A percentile compares a stretch with the other conserved stretches of the same genome.
Evolutionary conservation across 1,140 invertebrate genomes (phyloP).

Genomic region (Aphis craccivora): DNA sequence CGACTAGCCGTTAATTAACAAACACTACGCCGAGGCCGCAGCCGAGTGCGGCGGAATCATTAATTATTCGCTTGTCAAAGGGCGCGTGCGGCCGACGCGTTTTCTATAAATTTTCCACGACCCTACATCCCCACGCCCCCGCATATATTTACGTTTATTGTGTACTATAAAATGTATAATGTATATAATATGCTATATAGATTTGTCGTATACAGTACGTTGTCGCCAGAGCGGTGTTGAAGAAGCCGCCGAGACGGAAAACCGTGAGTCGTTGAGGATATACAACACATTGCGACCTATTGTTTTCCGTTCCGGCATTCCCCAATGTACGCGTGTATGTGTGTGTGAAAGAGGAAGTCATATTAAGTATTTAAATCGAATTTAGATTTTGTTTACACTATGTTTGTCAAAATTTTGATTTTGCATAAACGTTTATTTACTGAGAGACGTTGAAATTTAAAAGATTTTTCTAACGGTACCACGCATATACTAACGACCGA

Average conservation of each 20-base stretch:
- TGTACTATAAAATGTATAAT: background rate
- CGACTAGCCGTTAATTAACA: conserved; percentile 55
- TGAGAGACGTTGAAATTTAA: too few relatives aligned
- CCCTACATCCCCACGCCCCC: background rate
- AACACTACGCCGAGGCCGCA: background rate
- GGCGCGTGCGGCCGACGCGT: conserved; percentile 54
- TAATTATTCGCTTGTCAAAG: conserved; percentile 52
- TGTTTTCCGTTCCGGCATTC: background rate
- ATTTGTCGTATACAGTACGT: background rate
- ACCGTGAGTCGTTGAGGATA: background rate
- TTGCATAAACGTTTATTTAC: too few relatives aligned
- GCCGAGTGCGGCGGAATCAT: conserved; percentile 26
- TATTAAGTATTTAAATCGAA: background rate
- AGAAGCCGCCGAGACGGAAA: background rate
- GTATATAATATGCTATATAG: background rate
- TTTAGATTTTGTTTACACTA: background rate
- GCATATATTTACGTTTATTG: background rate
- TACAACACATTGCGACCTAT: background rate
- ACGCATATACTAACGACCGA: too few relatives aligned
- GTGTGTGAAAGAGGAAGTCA: too few relatives aligned
- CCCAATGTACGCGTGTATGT: background rate
- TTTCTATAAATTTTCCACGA: conserved; percentile 52
- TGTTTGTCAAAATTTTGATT: background rate
- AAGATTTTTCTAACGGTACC: too few relatives aligned
- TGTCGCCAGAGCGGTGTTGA: background rate